Evolutionary conservation across 2,797 vertebrate species (phyloP).

Genomic region (Amazonetta brasiliensis): DNA sequence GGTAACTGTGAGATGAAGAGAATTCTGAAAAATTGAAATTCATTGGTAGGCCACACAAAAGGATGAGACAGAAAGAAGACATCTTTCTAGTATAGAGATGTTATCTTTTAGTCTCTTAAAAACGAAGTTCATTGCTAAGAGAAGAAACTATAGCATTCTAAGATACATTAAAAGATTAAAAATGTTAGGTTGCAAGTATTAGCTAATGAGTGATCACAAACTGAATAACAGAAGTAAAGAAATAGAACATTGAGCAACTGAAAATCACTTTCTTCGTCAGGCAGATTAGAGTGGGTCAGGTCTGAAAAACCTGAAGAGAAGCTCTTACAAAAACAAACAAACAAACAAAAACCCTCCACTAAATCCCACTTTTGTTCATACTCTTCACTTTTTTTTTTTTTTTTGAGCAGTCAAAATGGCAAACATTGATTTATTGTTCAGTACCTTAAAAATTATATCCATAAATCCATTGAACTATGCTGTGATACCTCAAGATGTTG

Average conservation of each 20-base stretch:
- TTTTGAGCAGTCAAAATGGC: background rate
- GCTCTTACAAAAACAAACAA: background rate
- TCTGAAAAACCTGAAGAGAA: slow-evolving; percentile 36
- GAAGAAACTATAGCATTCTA: background rate
- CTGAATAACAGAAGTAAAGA: background rate
- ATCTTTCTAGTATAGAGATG: background rate
- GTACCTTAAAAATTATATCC: slow-evolving; percentile 40
- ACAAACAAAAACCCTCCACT: background rate
- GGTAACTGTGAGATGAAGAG: background rate
- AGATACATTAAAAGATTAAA: background rate
- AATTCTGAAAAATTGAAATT: background rate
- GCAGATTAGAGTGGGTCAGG: background rate
- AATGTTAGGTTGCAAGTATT: background rate
- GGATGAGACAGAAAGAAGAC: background rate
- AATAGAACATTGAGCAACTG: slow-evolving; percentile 33
- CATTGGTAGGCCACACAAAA: background rate
- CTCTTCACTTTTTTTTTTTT: slow-evolving; percentile 47
- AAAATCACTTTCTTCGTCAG: slow-evolving; percentile 44
- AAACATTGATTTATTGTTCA: slow-evolving; percentile 23
- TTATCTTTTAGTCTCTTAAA: background rate
- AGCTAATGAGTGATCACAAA: slow-evolving; percentile 23
- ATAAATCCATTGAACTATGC: slow-evolving; percentile 31
- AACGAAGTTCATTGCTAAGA: background rate
- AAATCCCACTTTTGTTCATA: slow-evolving; percentile 31
- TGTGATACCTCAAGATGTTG: background rate